Percentiles rank a stretch among this genome's conserved stretches.
Conservation (phyloP, 2,113 vertebrate genomes). For the Myotis lucifugus region DNA sequence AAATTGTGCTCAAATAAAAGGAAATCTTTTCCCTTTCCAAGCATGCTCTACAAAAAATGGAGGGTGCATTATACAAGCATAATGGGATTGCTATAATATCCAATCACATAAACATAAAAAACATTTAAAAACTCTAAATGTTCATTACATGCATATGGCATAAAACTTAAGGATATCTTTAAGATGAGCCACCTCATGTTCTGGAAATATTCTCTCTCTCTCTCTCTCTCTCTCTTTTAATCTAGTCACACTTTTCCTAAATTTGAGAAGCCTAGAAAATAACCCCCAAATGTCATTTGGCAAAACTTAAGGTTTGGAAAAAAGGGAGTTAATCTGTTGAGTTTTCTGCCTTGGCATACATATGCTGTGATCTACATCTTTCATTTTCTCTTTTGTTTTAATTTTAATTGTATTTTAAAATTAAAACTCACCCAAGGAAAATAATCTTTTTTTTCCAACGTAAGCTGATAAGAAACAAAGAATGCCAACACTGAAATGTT, state of each 20-base stretch:
- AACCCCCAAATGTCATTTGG: not conserved
- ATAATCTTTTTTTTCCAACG: not conserved
- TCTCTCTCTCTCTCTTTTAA: not conserved
- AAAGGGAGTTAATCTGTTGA: not conserved
- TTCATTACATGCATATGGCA: not conserved
- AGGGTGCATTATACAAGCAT: not conserved
- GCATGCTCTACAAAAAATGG: not conserved
- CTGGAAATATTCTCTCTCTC: not conserved
- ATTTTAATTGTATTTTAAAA: constrained; percentile 3
- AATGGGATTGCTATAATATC: not conserved
- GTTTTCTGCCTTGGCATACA: not conserved
- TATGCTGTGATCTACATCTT: not conserved
- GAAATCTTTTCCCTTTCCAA: not conserved
- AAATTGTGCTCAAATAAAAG: not conserved
- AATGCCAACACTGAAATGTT: not conserved
- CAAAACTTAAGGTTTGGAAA: not conserved
- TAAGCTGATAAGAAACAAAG: not conserved
- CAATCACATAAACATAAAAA: not conserved
- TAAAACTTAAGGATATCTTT: not conserved
- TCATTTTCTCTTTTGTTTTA: not conserved
- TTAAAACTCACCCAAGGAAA: constrained; percentile 32
- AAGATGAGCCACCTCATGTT: not conserved
- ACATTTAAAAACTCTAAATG: not conserved
- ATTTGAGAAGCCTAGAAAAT: not conserved
- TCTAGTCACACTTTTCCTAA: not conserved